Conservation (phyloP, 2,888 invertebrate genomes). For the Orthosia gothica region DNA sequence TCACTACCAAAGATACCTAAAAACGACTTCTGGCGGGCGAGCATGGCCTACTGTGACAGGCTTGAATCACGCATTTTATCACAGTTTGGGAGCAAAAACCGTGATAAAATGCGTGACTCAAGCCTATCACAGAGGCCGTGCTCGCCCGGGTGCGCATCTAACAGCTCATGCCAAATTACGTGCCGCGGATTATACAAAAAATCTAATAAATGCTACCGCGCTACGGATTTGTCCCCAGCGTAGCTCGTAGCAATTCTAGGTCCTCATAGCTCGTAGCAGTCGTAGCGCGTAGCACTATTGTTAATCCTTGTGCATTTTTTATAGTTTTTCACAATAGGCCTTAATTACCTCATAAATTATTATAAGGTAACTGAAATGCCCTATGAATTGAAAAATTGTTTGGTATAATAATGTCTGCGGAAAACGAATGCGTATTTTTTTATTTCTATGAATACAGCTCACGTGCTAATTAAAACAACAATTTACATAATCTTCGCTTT, state of each 20-base stretch:
- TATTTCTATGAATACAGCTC: conserved; percentile 14
- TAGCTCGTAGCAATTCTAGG: conserved; percentile 39
- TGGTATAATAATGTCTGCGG: too few species aligned
- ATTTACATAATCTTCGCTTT: conserved; percentile 9
- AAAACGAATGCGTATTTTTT: not conserved
- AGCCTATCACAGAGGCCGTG: too few species aligned
- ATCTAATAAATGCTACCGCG: conserved; percentile 30
- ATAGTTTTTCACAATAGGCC: not conserved
- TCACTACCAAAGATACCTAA: too few species aligned
- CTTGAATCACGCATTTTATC: too few species aligned
- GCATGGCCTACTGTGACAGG: too few species aligned
- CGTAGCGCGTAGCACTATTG: conserved; percentile 24
- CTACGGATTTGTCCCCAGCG: conserved; percentile 26
- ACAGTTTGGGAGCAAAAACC: too few species aligned
- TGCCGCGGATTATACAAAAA: not conserved
- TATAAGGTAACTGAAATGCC: not conserved
- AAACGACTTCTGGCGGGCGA: too few species aligned
- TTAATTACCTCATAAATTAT: not conserved
- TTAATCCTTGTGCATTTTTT: not conserved
- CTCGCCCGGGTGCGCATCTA: too few species aligned
- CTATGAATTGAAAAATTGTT: too few species aligned
- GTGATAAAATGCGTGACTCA: too few species aligned
- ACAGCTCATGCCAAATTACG: too few species aligned
- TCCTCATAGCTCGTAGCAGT: conserved; percentile 33
- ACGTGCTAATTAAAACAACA: conserved; percentile 27